Evolutionary conservation across 2,113 vertebrate genomes (phyloP), one percentile per base, ranked within the genome.

Genomic region (Emydura subglobosa): DNA sequence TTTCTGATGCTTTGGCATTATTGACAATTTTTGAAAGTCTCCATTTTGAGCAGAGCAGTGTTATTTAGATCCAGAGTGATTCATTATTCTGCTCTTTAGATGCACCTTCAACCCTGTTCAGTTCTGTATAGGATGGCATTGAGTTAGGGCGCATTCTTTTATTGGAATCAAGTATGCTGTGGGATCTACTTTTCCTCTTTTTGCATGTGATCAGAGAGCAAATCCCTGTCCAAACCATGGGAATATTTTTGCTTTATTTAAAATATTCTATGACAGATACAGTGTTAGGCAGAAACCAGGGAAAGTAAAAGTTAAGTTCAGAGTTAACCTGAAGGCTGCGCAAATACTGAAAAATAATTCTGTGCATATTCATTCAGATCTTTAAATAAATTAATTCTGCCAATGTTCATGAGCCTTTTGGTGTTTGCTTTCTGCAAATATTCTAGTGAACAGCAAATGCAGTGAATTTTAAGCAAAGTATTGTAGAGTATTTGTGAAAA

Each of bases 391-490:
- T 85, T 68, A n/a, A 55, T 74, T 55, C 49, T 5, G 29, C 83
- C 72, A 25, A 14, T 17, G n/a, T 21, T 68, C 34, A 68, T 21
- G 17, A 68, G 34, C 34, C 19, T 93, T 93, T 89, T 92, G 68
- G 80, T 11, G 57, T 94, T 85, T 83, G 1, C 10, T 76, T 90
- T 65, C 65, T 90, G 50, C 8, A 89, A 21, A 74, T 79, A 92
- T 80, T 53, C 79, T 50, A 10, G 3, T 57, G 13, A 50, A 21
- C 82, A 78, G 39, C 39, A 91, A 80, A 87, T 85, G 2, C 10
- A 86, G 65, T 22, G 2, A 91, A 83, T 87, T 88, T 90, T 22
- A 81, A 47, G 34, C 78, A 54, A 94, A 88, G 84, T 76, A 90
- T 6, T 24, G 49, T 61, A 87, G 55, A 78, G 16, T 0, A 0